phyloP scores from a whole-genome alignment of 2,888 invertebrate species.

The Amphiduros pacificus region DNA sequence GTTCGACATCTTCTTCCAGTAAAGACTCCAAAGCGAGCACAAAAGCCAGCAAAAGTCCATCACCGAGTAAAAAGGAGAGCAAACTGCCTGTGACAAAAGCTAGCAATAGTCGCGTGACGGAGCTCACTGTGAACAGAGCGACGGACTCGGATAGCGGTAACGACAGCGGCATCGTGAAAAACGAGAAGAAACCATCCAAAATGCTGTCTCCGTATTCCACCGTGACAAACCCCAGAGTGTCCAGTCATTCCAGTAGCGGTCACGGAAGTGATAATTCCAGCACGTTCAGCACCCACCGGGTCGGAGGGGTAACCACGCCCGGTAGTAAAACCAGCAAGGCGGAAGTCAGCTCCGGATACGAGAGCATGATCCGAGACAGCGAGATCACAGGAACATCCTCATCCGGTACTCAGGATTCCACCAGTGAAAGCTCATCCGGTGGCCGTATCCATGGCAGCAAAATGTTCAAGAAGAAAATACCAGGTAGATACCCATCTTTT shows the following conservation, averaged over 20 bases:
- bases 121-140: constrained; percentile 10
- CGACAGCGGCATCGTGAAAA: constrained; percentile 53
- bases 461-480: constrained; percentile 41
- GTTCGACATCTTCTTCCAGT: background rate
- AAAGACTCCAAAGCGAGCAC: constrained; percentile 20
- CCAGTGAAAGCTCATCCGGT: constrained; percentile 50
- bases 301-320: constrained; percentile 2
- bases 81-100: constrained; percentile 20
- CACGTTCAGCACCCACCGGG: constrained; percentile 41
- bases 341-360: constrained; percentile 70
- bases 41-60: constrained; percentile 21
- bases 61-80: constrained; percentile 40
- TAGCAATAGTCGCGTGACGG: background rate
- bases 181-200: constrained; percentile 31
- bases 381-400: constrained; percentile 87
- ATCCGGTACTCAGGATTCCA: constrained; percentile 59
- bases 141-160: constrained; percentile 54
- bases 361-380: constrained; percentile 81
- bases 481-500: constrained; percentile 30
- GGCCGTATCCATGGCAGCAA: constrained; percentile 40
- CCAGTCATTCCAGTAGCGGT: constrained; percentile 59
- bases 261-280: constrained; percentile 59
- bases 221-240: constrained; percentile 55
- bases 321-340: background rate
- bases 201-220: constrained; percentile 60